Evolutionary conservation across 2,888 invertebrate species (phyloP).

Genomic region (Drosophila kuntzei): DNA sequence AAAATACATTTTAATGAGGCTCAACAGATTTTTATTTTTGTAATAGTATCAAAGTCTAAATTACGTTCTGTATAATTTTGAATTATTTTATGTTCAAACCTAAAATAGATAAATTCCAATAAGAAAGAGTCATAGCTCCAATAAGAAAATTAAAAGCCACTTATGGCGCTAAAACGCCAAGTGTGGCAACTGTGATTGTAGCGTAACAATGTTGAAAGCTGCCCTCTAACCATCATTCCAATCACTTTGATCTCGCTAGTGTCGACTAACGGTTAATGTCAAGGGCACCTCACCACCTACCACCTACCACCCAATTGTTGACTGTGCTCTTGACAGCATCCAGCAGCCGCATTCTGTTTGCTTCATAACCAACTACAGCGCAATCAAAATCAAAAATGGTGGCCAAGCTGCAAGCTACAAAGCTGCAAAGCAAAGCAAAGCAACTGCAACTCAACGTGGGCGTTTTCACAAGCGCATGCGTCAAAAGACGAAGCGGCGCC

Average conservation of each 20-base stretch:
- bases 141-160: no score
- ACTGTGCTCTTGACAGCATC: constrained; percentile 44
- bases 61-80: no score
- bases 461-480: constrained; percentile 55
- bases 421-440: constrained; percentile 81
- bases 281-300: constrained; percentile 44
- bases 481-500: constrained; percentile 61
- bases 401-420: constrained; percentile 70
- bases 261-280: constrained; percentile 47
- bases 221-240: constrained; percentile 4
- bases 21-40: no score
- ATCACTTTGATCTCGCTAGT: constrained; percentile 40
- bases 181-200: no score
- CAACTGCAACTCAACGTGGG: no score
- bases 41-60: no score
- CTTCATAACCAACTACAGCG: constrained; percentile 80
- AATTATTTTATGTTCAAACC: no score
- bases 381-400: constrained; percentile 74
- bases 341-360: constrained; percentile 72
- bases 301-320: not conserved
- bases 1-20: no score
- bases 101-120: no score
- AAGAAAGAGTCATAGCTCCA: no score
- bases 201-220: constrained; percentile 39
- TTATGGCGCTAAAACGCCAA: no score